phyloP scores from a whole-genome alignment of 2,888 invertebrate genomes.

The Nycteola revayana region DNA sequence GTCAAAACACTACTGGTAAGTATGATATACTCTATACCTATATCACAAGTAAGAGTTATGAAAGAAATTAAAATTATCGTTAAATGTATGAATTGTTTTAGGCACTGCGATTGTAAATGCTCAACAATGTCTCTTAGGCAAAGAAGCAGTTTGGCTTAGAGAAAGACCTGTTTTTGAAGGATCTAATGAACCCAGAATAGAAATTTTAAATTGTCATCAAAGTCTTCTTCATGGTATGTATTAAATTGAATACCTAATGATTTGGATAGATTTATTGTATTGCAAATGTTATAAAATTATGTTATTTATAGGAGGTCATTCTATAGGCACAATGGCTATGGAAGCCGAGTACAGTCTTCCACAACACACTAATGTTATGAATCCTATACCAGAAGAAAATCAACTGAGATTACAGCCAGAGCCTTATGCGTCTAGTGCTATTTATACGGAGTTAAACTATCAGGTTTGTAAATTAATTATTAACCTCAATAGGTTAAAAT shows the following conservation, averaged over 20 bases:
- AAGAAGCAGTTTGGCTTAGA: conserved; percentile 74
- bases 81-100: conserved; percentile 19
- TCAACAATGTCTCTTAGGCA: conserved; percentile 71
- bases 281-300: neutral
- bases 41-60: too few relatives aligned
- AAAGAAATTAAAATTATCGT: neutral
- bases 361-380: conserved; percentile 62
- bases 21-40: neutral
- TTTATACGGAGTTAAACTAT: conserved; percentile 76
- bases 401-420: conserved; percentile 78
- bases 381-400: conserved; percentile 61
- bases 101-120: conserved; percentile 67
- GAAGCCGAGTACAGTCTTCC: conserved; percentile 76
- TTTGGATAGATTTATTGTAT: too few relatives aligned
- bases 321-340: conserved; percentile 69
- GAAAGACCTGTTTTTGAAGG: conserved; percentile 71
- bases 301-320: conserved; percentile 53
- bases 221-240: conserved; percentile 63
- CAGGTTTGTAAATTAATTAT: conserved; percentile 49
- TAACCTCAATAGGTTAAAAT: neutral
- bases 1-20: conserved; percentile 63
- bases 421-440: conserved; percentile 89
- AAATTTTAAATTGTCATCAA: conserved; percentile 73
- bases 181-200: conserved; percentile 71
- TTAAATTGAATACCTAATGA: too few relatives aligned